phyloP scores from a whole-genome alignment of 2,888 invertebrate species.

The Augochlorella aurata region DNA sequence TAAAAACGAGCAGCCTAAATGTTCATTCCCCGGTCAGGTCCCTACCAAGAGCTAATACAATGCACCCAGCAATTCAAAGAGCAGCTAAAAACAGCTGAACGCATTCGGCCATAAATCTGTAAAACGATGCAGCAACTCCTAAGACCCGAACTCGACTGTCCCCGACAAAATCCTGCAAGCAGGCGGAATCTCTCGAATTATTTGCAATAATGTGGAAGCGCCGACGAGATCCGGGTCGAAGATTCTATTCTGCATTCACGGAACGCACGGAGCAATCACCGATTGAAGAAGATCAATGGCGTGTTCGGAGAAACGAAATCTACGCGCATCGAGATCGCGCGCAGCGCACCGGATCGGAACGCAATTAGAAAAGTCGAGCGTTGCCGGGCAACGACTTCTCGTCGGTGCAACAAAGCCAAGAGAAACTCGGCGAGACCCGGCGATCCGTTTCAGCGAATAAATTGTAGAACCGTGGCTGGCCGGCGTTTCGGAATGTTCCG shows the following conservation, averaged over 20 bases:
- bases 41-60: too few relatives aligned
- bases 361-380: slow-evolving; percentile 11
- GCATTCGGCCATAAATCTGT: too few relatives aligned
- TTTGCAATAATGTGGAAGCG: slow-evolving; percentile 21
- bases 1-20: too few relatives aligned
- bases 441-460: slow-evolving; percentile 12
- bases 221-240: slow-evolving; percentile 26
- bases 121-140: too few relatives aligned
- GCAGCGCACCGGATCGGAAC: neutral
- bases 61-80: too few relatives aligned
- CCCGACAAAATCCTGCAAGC: too few relatives aligned
- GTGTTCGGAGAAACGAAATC: neutral
- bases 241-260: neutral
- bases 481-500: slow-evolving; percentile 19
- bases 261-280: neutral
- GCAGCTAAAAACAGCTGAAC: too few relatives aligned
- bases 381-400: neutral
- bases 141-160: too few relatives aligned
- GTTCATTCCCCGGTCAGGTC: too few relatives aligned
- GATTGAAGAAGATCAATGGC: slow-evolving; percentile 1
- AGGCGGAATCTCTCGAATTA: neutral
- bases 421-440: neutral
- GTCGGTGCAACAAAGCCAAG: neutral
- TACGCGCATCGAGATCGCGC: neutral
- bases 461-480: neutral